Percentiles rank a stretch among this genome's conserved stretches.
Evolutionary conservation across 2,888 invertebrate species (phyloP).

Genomic region (Melieria omissa): DNA sequence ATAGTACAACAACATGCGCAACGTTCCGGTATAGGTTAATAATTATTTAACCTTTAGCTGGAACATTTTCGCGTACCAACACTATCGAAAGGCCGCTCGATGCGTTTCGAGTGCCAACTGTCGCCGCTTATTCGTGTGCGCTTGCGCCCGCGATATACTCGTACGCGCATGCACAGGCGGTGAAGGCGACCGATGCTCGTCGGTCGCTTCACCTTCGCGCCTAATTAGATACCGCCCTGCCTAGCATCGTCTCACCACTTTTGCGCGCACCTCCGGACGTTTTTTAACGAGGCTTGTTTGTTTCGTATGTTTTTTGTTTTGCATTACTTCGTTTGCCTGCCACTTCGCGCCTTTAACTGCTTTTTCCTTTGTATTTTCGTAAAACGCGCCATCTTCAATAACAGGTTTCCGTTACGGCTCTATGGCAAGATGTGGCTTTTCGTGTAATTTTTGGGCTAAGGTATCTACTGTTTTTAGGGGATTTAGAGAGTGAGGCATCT

Average conservation of each 20-base stretch:
- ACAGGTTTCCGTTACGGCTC: background rate
- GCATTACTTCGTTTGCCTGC: background rate
- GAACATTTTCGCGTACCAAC: too few species aligned
- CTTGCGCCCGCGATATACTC: too few species aligned
- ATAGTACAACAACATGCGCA: too few species aligned
- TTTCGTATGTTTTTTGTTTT: constrained; percentile 1
- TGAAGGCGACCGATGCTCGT: background rate
- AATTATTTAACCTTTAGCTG: too few species aligned
- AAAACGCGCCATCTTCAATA: background rate
- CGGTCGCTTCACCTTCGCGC: background rate
- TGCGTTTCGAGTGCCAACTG: too few species aligned
- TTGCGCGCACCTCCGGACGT: background rate
- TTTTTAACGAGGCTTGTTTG: background rate
- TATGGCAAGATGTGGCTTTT: background rate
- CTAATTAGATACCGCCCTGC: constrained; percentile 2
- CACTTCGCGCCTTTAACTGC: background rate
- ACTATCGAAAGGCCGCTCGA: too few species aligned
- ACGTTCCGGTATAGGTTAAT: too few species aligned
- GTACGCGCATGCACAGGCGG: background rate
- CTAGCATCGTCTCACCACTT: too few species aligned
- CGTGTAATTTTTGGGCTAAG: background rate
- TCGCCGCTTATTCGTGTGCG: too few species aligned
- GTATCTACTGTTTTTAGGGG: background rate
- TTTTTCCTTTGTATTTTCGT: background rate
- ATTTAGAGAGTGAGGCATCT: background rate